A percentile compares a stretch with the other conserved stretches of the same genome.
Conservation (phyloP, 2,113 vertebrate genomes). For the Callocephalon fimbriatum region DNA sequence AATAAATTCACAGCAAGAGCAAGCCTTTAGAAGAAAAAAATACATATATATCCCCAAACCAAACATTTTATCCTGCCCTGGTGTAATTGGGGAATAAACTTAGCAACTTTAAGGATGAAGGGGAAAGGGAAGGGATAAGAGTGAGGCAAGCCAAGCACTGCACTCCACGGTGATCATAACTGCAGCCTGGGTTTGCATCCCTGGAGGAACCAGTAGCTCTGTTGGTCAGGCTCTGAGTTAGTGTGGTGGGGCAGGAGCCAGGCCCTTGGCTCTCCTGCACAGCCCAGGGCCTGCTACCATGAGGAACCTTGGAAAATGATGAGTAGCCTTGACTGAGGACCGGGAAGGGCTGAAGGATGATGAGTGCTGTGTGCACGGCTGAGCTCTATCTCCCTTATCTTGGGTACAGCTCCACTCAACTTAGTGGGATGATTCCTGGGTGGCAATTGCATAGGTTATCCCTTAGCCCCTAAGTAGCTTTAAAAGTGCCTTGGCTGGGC, state of each 20-base stretch:
- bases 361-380: not conserved
- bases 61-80: conserved; percentile 12
- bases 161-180: not conserved
- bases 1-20: conserved; percentile 41
- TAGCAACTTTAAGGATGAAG: conserved; percentile 27
- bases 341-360: rapidly evolving
- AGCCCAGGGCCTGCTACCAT: not conserved
- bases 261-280: not conserved
- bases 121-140: conserved; percentile 35
- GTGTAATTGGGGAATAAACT: conserved; percentile 42
- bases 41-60: not conserved
- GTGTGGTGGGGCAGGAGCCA: not conserved
- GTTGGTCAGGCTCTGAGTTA: rapidly evolving
- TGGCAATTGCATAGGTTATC: rapidly evolving
- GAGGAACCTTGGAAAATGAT: not conserved
- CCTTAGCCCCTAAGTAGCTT: not conserved
- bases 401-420: not conserved
- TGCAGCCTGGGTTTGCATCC: not conserved
- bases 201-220: not conserved
- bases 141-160: not conserved
- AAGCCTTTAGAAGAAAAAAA: not conserved
- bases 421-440: not conserved
- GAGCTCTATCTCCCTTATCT: not conserved
- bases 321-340: not conserved
- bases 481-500: not conserved